Percentiles rank a stretch among this genome's conserved stretches.
Evolutionary conservation across 1,140 invertebrate genomes (phyloP).

Genomic region (Centruroides sculpturatus): DNA sequence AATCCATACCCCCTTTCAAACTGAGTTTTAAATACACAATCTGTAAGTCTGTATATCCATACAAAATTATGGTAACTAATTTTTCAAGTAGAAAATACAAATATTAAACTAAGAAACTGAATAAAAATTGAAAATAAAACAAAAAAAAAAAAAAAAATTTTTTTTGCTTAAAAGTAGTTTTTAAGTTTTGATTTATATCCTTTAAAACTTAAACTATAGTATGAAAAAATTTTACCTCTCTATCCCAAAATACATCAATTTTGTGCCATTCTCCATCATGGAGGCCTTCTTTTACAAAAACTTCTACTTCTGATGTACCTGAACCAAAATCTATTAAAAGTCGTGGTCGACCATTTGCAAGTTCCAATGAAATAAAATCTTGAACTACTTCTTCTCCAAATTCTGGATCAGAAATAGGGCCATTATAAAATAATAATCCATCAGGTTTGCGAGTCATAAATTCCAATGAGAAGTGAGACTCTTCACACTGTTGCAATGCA

Average conservation of each 20-base stretch:
- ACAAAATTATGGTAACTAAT: no score
- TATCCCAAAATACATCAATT: slow-evolving; percentile 88
- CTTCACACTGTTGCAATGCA: slow-evolving; percentile 86
- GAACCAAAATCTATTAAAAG: slow-evolving; percentile 90
- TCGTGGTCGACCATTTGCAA: slow-evolving; percentile 76
- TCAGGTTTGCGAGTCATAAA: slow-evolving; percentile 82
- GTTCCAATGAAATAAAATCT: slow-evolving; percentile 88
- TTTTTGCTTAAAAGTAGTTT: no score
- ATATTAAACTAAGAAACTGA: no score
- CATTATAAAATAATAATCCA: slow-evolving; percentile 87
- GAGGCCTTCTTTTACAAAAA: slow-evolving; percentile 70
- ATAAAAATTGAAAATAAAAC: no score
- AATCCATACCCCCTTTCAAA: no score
- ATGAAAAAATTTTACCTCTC: slow-evolving; percentile 36
- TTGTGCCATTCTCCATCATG: slow-evolving; percentile 94
- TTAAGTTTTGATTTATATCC: no score
- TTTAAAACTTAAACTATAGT: no score
- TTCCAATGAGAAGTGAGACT: slow-evolving; percentile 84
- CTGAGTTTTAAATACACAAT: no score
- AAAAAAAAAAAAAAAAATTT: no score
- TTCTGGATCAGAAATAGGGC: slow-evolving; percentile 84
- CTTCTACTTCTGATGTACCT: slow-evolving; percentile 71
- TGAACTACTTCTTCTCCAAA: slow-evolving; percentile 45
- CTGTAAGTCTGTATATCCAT: no score
- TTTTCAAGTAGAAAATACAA: no score